These are phyloP conservation scores for Chaetogeoica ovagalla DNA, from an alignment of 2,888 invertebrate genomes.

Conservation along the genomic window DNA sequence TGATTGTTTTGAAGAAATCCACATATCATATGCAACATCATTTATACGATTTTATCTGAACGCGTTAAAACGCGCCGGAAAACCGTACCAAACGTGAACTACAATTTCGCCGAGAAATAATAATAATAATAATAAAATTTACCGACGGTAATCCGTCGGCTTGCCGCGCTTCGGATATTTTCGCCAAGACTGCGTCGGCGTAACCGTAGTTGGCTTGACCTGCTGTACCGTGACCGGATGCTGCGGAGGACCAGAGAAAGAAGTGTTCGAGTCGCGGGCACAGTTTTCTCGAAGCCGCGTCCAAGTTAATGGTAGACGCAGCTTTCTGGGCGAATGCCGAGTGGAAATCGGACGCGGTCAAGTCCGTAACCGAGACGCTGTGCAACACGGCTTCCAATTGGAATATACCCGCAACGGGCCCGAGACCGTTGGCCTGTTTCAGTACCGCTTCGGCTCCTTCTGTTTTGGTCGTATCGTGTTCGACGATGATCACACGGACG, in stretches of 20 bases:
- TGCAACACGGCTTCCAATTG: slow-evolving; percentile 81
- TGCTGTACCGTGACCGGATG: slow-evolving; percentile 88
- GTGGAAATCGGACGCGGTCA: slow-evolving; percentile 70
- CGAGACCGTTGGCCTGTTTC: slow-evolving; percentile 66
- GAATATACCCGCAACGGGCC: slow-evolving; percentile 82
- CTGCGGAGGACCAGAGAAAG: slow-evolving; percentile 87
- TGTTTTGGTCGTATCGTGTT: slow-evolving; percentile 70
- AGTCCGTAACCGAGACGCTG: slow-evolving; percentile 77
- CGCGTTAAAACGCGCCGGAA: no score
- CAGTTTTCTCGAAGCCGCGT: slow-evolving; percentile 66
- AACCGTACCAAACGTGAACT: no score
- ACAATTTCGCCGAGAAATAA: no score
- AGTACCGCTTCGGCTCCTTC: slow-evolving; percentile 72
- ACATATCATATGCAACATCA: no score
- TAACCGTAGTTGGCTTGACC: slow-evolving; percentile 90
- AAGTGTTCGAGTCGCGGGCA: slow-evolving; percentile 70
- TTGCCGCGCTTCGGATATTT: slow-evolving; percentile 73
- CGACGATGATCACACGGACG: slow-evolving; percentile 69
- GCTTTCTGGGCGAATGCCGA: slow-evolving; percentile 78
- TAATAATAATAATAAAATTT: slow-evolving; percentile 1
- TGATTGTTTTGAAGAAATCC: neutral
- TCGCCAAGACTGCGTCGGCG: slow-evolving; percentile 70
- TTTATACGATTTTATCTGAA: no score
- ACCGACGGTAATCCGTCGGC: slow-evolving; percentile 69
- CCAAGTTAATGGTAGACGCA: slow-evolving; percentile 74